Evolutionary conservation across 2,888 invertebrate species (phyloP), one percentile per base, ranked within the genome.

Genomic region (Tanypteryx hageni): DNA sequence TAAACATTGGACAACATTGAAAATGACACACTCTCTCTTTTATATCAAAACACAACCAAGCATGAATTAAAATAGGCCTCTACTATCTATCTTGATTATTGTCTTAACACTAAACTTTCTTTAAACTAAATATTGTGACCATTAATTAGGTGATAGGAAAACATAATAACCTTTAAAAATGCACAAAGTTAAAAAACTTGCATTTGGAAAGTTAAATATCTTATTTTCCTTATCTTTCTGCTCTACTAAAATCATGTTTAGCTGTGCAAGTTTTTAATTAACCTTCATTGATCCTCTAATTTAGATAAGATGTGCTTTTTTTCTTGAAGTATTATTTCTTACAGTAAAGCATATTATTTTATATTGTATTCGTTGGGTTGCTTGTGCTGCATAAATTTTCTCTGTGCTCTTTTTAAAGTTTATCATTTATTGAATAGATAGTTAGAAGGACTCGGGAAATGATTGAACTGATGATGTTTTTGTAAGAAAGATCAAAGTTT

Each of bases 21-120:
- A 89, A 89, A 89, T 89, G 89, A 89, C 89, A 89, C 89, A 89
- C 89, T 89, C 89, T 89, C 64, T 89, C 89, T 89, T 64, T 89
- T 61, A 44, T 64, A 89, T 89, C 89, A 64, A 68, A 44, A 89
- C 89, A 89, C 89, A 89, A 64, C 89, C 89, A 89, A 89, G 89
- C 89, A 89, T 89, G 89, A 89, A 76, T 89, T 89, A 44, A 61
- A 59, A 89, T 89, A 89, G 89, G 64, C 58, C 61, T 89, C 89
- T 89, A 64, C 89, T 89, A 22, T 89, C 44, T 64, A 31, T 89
- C 64, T 61, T 89, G 64, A 68, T 68, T 68, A 44, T 64, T 89
- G 44, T 89, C 61, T 89, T 22, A 68, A 89, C 89, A 89, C 89
- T 83, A 83, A 83, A 64, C 16, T 89, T 59, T 64, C 64, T 89